Evolutionary conservation across 2,888 invertebrate genomes (phyloP), one percentile per base, ranked within the genome.

Genomic region (Callinectes sapidus): DNA sequence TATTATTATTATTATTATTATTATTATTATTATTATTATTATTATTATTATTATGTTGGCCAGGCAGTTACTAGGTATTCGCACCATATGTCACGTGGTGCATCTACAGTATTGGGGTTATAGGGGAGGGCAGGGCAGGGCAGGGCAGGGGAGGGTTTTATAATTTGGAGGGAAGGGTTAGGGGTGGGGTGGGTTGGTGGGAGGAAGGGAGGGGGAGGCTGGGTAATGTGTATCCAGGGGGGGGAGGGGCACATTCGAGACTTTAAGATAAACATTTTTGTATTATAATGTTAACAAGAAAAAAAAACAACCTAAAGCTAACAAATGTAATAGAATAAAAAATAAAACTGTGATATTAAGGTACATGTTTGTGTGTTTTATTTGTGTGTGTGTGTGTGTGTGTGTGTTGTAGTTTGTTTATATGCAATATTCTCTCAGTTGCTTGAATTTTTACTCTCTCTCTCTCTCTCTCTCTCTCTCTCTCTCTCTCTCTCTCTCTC

Each of bases 301-400:
- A 77, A 77, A 81, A 81, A 81, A 81, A 8, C 23, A 81, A 8
- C 23, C 16, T 23, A 16, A 81, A 81, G 92, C 81, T 89, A 92
- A 92, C 92, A 91, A 87, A 85, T 91, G 91, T 91, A 91, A 89
- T 89, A 93, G 89, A 91, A 89, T 91, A 90, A 61, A 89, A 32
- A 89, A 89, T 87, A 89, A 92, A 93, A 93, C 92, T 93, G 92
- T 93, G 92, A 93, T 93, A 93, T 93, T 90, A 93, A 93, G 87
- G 92, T 93, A 93, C 91, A 93, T 86, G 92, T 90, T 23, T 55
- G 42, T 14, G 88, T 91, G 88, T 93, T 91, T 81, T 28, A 85
- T 32, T 85, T 89, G 28, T 89, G 61, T 54, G 35, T 77, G 13
- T 66, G 42, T 91, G 28, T 66, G 42, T 66, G 39, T 81, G 35